phyloP scores from a whole-genome alignment of 2,113 vertebrate species.

The Ctenodactylus gundi region DNA sequence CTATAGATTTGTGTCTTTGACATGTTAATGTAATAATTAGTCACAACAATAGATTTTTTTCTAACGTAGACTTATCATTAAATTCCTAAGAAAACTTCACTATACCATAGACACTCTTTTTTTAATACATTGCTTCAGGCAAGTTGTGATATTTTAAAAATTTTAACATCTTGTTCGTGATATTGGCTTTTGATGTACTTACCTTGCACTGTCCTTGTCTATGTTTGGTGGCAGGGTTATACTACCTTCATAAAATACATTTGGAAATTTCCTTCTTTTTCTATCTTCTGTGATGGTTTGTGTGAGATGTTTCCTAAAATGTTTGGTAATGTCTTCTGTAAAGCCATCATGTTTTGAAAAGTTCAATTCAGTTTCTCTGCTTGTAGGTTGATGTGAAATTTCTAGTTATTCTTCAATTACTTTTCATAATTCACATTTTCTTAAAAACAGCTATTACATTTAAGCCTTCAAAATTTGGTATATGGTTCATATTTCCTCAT shows the following conservation, averaged over 20 bases:
- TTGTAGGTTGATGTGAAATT: constrained; percentile 10
- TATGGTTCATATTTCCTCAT: not conserved
- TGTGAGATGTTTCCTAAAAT: not conserved
- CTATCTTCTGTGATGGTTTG: not conserved
- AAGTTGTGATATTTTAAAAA: not conserved
- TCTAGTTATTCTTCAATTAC: not conserved
- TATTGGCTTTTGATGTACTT: constrained; percentile 17
- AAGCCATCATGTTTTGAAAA: constrained; percentile 50
- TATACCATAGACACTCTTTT: constrained; percentile 18
- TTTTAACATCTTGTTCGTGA: constrained; percentile 18
- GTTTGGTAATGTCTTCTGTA: not conserved
- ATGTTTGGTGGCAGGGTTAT: not conserved
- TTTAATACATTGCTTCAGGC: not conserved
- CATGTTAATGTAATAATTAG: not conserved
- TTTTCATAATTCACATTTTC: constrained; percentile 33
- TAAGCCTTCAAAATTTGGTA: constrained; percentile 30
- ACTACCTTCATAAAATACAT: not conserved
- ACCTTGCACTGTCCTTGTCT: not conserved
- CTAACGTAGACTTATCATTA: not conserved
- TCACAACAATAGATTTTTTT: constrained; percentile 41
- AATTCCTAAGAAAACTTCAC: not conserved
- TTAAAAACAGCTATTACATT: not conserved
- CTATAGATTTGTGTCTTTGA: constrained; percentile 35
- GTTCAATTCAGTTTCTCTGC: not conserved
- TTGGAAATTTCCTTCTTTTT: constrained; percentile 1